Percentiles rank a stretch among this genome's conserved stretches.
These are phyloP conservation scores for Cataglyphis hispanica DNA, from an alignment of 1,140 invertebrate genomes.

Conservation along the genomic window DNA sequence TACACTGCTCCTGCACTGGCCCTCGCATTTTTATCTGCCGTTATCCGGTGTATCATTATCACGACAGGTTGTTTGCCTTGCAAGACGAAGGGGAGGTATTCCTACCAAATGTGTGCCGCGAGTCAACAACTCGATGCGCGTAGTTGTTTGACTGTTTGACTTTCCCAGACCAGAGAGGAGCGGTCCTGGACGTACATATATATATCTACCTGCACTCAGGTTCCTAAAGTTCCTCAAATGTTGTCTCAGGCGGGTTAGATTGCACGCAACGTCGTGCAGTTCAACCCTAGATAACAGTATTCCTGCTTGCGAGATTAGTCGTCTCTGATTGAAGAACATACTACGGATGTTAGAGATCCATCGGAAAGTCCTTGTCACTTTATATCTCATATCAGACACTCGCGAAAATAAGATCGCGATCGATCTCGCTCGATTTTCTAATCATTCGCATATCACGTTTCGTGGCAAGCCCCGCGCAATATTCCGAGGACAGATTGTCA, in stretches of 20 bases:
- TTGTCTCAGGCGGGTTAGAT: constrained; percentile 84
- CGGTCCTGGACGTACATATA: constrained; percentile 65
- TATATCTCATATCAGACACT: neutral
- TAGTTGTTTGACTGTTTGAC: constrained; percentile 85
- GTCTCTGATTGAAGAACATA: constrained; percentile 49
- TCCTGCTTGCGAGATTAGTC: constrained; percentile 69
- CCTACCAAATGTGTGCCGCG: constrained; percentile 82
- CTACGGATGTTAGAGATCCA: neutral
- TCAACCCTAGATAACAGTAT: constrained; percentile 77
- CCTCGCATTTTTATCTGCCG: constrained; percentile 71
- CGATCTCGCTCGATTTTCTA: neutral
- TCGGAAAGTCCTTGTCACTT: constrained; percentile 37
- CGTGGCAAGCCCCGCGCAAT: neutral
- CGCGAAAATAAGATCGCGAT: neutral
- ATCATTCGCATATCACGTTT: neutral
- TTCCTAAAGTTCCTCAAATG: constrained; percentile 81
- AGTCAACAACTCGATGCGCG: constrained; percentile 83
- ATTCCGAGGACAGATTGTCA: constrained; percentile 17
- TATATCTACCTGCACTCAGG: constrained; percentile 79
- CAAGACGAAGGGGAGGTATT: constrained; percentile 75
- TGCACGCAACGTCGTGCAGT: constrained; percentile 69
- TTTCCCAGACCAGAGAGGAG: constrained; percentile 83
- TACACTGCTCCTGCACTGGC: neutral
- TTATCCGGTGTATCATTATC: constrained; percentile 82
- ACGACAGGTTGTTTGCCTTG: constrained; percentile 84